A percentile compares a stretch with the other conserved stretches of the same genome.
Evolutionary conservation across 2,888 invertebrate genomes (phyloP).

Genomic region (Taenaris catops): DNA sequence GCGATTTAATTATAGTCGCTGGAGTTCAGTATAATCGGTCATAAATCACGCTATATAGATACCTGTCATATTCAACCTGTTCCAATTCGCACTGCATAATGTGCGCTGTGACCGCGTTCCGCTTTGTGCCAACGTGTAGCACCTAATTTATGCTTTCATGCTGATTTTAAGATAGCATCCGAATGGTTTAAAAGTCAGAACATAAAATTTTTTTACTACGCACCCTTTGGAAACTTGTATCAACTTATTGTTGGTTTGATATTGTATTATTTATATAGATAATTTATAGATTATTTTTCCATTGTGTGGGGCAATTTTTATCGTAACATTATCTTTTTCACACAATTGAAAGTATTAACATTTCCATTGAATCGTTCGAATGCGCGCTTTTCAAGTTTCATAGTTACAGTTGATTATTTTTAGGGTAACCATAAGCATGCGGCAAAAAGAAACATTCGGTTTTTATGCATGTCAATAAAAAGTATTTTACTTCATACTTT

Average conservation of each 20-base stretch:
- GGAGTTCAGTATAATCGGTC: conserved; percentile 67
- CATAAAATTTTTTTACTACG: conserved; percentile 51
- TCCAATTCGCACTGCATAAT: conserved; percentile 70
- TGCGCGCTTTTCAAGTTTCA: conserved; percentile 1
- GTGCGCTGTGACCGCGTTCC: conserved; percentile 40
- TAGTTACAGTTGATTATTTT: conserved; percentile 1
- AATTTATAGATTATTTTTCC: conserved; percentile 59
- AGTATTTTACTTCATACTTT: no score
- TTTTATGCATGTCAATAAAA: no score
- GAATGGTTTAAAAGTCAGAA: conserved; percentile 46
- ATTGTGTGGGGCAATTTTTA: conserved; percentile 57
- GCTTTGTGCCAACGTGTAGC: conserved; percentile 54
- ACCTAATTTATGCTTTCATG: conserved; percentile 76
- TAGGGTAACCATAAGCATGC: no score
- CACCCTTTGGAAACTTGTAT: conserved; percentile 53
- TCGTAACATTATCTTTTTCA: conserved; percentile 55
- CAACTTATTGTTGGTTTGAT: conserved; percentile 43
- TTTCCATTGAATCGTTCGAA: conserved; percentile 53
- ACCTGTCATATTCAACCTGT: conserved; percentile 77
- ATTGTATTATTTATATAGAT: conserved; percentile 48
- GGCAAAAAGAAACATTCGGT: no score
- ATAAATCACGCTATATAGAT: conserved; percentile 73
- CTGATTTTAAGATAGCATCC: conserved; percentile 55
- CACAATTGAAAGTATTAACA: conserved; percentile 69
- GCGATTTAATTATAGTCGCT: conserved; percentile 69